Base-by-base conservation (phyloP, 2,888 invertebrate genomes). In the Oscheius onirici region DNA sequence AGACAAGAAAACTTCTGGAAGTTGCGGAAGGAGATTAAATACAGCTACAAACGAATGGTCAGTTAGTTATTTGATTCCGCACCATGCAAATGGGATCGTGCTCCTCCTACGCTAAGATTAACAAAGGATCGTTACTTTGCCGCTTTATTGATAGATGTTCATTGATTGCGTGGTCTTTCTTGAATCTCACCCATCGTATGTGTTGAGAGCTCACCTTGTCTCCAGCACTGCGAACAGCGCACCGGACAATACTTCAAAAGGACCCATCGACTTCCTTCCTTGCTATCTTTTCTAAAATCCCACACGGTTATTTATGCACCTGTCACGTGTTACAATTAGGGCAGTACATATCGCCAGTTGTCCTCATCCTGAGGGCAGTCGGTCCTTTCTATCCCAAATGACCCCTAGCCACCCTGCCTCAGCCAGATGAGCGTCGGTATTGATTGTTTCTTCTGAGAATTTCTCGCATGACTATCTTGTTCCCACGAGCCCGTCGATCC, bases 1-100 rank as follows among this genome's bases (percentile, higher is more conserved):
- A 55, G 8, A 34, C 13, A 26, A 10, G 28, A 55, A 11, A 10
- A 55, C 24, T 55, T 11, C 28, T 26, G 24, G n/a, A 55, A 55
- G 17, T n/a, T 55, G n/a, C 24, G 28, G 55, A 24, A 26, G n/a
- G 55, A 55, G 26, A 26, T 55, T 8, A 55, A 55, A 13, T 26
- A 26, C n/a, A 24, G 55, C 26, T 55, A 55, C 28, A 55, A 26
- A 34, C 55, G 55, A 3, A 55, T 55, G 55, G 55, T 55, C 46
- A 46, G 46, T 46, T n/a, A n/a, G n/a, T n/a, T n/a, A n/a, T n/a
- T 46, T 11, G 11, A 17, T 46, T 46, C 20, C 20, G 43, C 13
- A 43, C 20, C 3, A 17, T 17, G n/a, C n/a, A 17, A 46, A 46
- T 13, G 20, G 13, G 46, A 46, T 20, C 46, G 20, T 46, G n/a